A percentile compares a stretch with the other conserved stretches of the same genome.
phyloP scores from a whole-genome alignment of 2,113 vertebrate genomes.

The Hydrolagus affinis region DNA sequence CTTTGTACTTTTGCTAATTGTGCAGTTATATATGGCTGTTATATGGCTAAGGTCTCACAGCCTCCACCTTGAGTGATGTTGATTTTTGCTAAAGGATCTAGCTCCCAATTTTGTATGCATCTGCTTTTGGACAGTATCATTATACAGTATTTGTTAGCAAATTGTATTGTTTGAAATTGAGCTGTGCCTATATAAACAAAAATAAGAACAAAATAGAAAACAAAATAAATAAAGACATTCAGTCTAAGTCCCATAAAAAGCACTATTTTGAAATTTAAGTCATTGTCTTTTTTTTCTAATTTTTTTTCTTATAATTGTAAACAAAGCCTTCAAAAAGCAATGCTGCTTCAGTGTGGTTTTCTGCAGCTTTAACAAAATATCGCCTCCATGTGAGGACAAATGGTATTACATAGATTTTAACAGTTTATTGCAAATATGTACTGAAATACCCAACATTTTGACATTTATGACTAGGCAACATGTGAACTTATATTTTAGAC shows the following conservation, averaged over 20 bases:
- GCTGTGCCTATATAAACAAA: too few species aligned
- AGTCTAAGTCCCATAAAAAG: not conserved
- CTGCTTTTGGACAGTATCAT: not conserved
- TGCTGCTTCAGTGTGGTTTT: not conserved
- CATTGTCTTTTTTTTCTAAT: not conserved
- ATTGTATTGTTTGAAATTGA: not conserved
- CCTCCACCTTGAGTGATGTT: not conserved
- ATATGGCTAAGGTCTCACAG: not conserved
- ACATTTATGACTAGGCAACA: not conserved
- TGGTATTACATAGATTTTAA: not conserved
- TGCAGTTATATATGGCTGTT: not conserved
- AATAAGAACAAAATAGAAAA: not conserved
- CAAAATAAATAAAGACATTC: not conserved
- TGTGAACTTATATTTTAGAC: not conserved
- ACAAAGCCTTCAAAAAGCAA: not conserved
- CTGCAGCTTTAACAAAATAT: conserved; percentile 17
- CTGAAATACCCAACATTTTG: not conserved
- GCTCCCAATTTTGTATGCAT: not conserved
- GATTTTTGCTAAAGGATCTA: not conserved
- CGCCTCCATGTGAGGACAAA: conserved; percentile 8
- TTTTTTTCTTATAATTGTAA: not conserved
- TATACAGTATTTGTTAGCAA: not conserved
- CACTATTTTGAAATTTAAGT: not conserved
- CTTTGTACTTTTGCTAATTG: not conserved
- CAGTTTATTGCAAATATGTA: not conserved